Evolutionary conservation across 2,113 vertebrate genomes (phyloP).

Genomic region (Tupaia chinensis): DNA sequence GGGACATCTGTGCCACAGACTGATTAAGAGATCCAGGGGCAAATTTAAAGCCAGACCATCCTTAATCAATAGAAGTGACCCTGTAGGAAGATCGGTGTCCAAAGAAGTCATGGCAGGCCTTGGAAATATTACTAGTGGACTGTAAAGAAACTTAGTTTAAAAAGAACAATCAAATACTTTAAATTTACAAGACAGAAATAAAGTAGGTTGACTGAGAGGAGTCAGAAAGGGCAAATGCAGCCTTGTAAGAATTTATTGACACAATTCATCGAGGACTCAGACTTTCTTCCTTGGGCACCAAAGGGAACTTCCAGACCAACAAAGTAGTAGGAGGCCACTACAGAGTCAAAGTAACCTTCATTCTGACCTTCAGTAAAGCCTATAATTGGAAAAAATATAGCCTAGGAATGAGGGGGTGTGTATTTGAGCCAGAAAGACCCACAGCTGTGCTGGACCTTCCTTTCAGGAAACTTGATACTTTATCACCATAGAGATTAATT

Average conservation of each 20-base stretch:
- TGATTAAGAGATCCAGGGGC: background rate
- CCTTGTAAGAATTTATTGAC: slow-evolving; percentile 9
- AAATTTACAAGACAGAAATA: slow-evolving; percentile 62
- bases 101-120: background rate
- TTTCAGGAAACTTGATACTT: slow-evolving; percentile 73
- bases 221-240: slow-evolving; percentile 5
- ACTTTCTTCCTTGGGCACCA: slow-evolving; percentile 27
- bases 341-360: background rate
- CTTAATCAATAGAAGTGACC: slow-evolving; percentile 33
- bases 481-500: slow-evolving; percentile 67
- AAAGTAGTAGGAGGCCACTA: background rate
- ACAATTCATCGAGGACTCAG: background rate
- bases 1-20: background rate
- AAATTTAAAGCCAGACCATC: slow-evolving; percentile 35
- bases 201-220: slow-evolving; percentile 32
- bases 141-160: slow-evolving; percentile 24
- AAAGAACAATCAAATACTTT: background rate
- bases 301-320: background rate
- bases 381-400: background rate
- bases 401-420: too few relatives aligned
- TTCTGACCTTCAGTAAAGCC: background rate
- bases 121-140: background rate
- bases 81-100: background rate
- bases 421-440: too few relatives aligned
- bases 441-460: slow-evolving; percentile 6